Conservation (phyloP, 2,888 invertebrate species). For the Macrophya annulata region DNA sequence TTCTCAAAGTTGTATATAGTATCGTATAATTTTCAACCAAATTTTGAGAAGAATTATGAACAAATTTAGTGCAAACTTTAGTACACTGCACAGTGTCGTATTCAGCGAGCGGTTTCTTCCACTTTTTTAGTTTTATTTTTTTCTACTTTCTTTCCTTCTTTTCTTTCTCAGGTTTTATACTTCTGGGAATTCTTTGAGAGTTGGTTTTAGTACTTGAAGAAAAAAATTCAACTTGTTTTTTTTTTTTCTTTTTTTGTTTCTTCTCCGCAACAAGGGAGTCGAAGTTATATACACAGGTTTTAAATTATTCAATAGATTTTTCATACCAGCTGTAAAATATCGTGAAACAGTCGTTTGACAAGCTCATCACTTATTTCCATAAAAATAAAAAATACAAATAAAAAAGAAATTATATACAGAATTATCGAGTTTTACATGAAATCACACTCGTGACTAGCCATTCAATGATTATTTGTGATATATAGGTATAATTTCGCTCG, state of each 20-base stretch:
- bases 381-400: background rate
- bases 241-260: background rate
- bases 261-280: conserved; percentile 21
- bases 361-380: background rate
- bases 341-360: conserved; percentile 22
- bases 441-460: conserved; percentile 21
- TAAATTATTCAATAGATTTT: conserved; percentile 38
- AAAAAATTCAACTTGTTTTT: conserved; percentile 7
- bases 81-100: background rate
- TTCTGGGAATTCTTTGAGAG: conserved; percentile 27
- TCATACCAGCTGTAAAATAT: conserved; percentile 18
- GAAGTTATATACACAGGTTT: conserved; percentile 15
- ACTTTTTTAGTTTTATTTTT: too few species aligned
- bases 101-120: conserved; percentile 6
- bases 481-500: background rate
- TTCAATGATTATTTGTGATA: background rate
- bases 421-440: background rate
- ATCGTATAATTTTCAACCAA: conserved; percentile 4
- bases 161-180: background rate
- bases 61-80: background rate
- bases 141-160: background rate
- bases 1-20: background rate
- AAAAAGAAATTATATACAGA: background rate
- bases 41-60: background rate
- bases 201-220: conserved; percentile 35